Base-by-base conservation (phyloP, 2,888 invertebrate species). In the Isotomurus palustris region DNA sequence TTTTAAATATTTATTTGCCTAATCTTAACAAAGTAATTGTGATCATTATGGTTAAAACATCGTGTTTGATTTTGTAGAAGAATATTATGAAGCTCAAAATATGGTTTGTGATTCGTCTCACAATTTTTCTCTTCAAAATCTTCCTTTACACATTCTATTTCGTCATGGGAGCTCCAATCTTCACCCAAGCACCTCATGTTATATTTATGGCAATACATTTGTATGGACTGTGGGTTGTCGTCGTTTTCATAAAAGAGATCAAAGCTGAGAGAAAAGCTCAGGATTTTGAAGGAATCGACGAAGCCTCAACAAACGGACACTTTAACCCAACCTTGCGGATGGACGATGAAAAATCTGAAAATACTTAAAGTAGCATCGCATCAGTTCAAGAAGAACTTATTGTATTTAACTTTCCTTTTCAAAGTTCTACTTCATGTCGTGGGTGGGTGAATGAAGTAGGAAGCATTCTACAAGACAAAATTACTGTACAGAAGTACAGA, bases 181-280 rank as follows among this genome's bases (percentile, higher is more conserved):
- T 56, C 12, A 25, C 54, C 21, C 64, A 67, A 47, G 45, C 59
- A 3, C 67, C 67, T 10, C 64, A 64, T 24, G 47, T 62, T 2
- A 27, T 64, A n/a, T 58, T 64, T 43, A 64, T 58, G 48, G 24
- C 41, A 14, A 49, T 64, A 36, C 58, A 64, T 36, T 21, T 59
- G 10, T 67, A 67, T 29, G 62, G 67, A 10, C 32, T 67, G 10
- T 62, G 62, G 62, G 57, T 67, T 1, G 67, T 67, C 10, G 32
- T 24, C 21, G 49, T 49, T 6, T 60, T 56, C 50, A 64, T 64
- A 4, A 43, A 60, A 27, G 67, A 67, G 44, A 28, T 64, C 29
- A 43, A 40, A n/a, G 49, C 29, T 21, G 60, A 60, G 25, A 12
- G 24, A 24, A 25, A 38, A 38, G 6, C n/a, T 17, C 14, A 14